Base-by-base conservation (phyloP, 2,888 invertebrate genomes). In the Spicauda simplicius region DNA sequence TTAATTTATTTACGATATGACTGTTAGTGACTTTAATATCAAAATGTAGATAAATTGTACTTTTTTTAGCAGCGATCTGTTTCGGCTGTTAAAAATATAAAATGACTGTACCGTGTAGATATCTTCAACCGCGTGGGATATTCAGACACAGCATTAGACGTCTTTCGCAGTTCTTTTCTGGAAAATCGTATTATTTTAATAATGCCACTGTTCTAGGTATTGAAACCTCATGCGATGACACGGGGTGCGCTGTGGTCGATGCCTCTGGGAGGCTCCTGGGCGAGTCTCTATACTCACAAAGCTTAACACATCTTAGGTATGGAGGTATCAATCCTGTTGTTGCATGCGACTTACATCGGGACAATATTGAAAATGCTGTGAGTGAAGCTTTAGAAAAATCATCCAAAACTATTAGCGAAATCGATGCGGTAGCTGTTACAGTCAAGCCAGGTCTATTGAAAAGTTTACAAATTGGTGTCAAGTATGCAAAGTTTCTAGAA, bases 161-260 rank as follows among this genome's bases (percentile, higher is more conserved):
- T 14, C 12, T 41, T 10, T 14, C 18, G 19, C 66, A 19, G 25
- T 25, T 7, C 25, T 18, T 19, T 30, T 2, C 30, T 64, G 61
- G 52, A 58, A 62, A 48, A 50, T 69, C 12, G 41, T 53, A 50
- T 59, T 62, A 30, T 70, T 72, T 30, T 59, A 59, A 20, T 45
- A 80, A 77, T 48, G 64, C 72, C 50, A 76, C 71, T 54, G 72
- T 99, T 64, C 90, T 99, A 74, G 99, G 99, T 7, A 99, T 99
- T 77, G 99, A 99, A 94, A 98, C 98, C 5, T 99, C 99, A 71
- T 99, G 99, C 84, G 99, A 99, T 93, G 99, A 99, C 84, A 99
- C 99, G 0, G 99, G 98, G 20, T 97, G 97, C 80, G 99, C 98
- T 53, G 93, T 99, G 72, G 95, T 99, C 8, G 95, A 97, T 85